A percentile compares a stretch with the other conserved stretches of the same genome.
Evolutionary conservation across 1,140 invertebrate genomes (phyloP).

Genomic region (Lethocerus indicus): DNA sequence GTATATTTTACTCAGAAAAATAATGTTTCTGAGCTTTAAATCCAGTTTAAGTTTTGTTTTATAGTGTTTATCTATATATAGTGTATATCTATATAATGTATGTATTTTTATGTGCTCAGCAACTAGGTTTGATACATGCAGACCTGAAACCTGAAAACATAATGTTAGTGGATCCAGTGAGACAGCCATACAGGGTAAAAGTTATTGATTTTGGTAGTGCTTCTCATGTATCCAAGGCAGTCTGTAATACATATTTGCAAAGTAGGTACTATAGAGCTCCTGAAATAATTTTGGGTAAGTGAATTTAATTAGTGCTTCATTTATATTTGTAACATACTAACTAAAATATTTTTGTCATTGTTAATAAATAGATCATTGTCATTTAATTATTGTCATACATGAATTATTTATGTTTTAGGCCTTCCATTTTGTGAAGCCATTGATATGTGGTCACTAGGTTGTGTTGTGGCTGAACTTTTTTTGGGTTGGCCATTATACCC

Average conservation of each 20-base stretch:
- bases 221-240: conserved; percentile 96
- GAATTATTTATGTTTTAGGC: conserved; percentile 23
- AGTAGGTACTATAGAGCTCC: conserved; percentile 98
- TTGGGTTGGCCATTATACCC: conserved; percentile 99
- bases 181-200: conserved; percentile 93
- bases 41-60: no score
- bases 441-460: conserved; percentile 99
- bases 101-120: conserved; percentile 35
- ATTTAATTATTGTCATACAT: neutral
- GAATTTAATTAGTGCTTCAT: neutral
- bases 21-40: no score
- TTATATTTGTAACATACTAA: neutral
- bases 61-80: no score
- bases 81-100: no score
- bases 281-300: conserved; percentile 84
- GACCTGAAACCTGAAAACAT: conserved; percentile 99
- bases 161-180: conserved; percentile 94
- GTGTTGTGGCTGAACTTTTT: conserved; percentile 98
- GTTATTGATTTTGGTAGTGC: conserved; percentile 99
- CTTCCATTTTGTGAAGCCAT: conserved; percentile 98
- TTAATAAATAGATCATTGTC: neutral
- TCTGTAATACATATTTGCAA: conserved; percentile 98
- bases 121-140: conserved; percentile 97
- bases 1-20: no score
- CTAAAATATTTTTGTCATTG: conserved; percentile 5